Percentiles rank a stretch among this genome's conserved stretches.
Conservation (phyloP, 1,140 invertebrate species). For the Scaptomyza pallida region DNA sequence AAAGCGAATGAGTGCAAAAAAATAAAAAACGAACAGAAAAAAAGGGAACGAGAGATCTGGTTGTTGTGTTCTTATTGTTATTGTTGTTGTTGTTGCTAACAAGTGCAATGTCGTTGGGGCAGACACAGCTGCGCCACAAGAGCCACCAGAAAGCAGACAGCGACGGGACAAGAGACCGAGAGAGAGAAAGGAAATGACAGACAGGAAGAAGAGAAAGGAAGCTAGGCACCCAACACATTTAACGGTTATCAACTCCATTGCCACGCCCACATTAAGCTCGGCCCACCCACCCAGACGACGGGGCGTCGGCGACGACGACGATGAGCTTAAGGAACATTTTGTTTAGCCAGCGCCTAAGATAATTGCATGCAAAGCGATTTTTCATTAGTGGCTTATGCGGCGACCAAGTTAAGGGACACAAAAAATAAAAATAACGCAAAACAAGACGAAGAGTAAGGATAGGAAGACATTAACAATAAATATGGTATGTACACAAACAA, state of each 20-base stretch:
- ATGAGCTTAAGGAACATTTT: not conserved
- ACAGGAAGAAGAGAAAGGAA: not conserved
- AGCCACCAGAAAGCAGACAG: conserved; percentile 4
- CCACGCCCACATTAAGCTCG: conserved; percentile 1
- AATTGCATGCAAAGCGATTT: conserved; percentile 47
- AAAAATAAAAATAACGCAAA: too few relatives aligned
- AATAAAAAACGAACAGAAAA: not conserved
- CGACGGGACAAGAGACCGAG: not conserved
- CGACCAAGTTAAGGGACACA: not conserved
- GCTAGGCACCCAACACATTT: conserved; percentile 6
- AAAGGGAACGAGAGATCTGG: not conserved
- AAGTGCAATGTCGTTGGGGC: conserved; percentile 38
- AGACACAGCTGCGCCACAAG: not conserved
- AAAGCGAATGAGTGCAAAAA: conserved; percentile 17
- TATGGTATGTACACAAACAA: too few relatives aligned
- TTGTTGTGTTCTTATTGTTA: too few relatives aligned
- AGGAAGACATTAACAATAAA: too few relatives aligned
- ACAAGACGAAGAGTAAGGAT: too few relatives aligned
- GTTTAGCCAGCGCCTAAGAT: conserved; percentile 16
- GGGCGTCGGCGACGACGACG: not conserved
- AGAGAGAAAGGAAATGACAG: not conserved
- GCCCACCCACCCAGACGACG: too few relatives aligned
- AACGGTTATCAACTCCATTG: conserved; percentile 2
- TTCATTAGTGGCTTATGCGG: conserved; percentile 7
- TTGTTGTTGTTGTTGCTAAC: conserved; percentile 13